phyloP scores from a whole-genome alignment of 2,797 vertebrate genomes.

The Cercopithecus diana region DNA sequence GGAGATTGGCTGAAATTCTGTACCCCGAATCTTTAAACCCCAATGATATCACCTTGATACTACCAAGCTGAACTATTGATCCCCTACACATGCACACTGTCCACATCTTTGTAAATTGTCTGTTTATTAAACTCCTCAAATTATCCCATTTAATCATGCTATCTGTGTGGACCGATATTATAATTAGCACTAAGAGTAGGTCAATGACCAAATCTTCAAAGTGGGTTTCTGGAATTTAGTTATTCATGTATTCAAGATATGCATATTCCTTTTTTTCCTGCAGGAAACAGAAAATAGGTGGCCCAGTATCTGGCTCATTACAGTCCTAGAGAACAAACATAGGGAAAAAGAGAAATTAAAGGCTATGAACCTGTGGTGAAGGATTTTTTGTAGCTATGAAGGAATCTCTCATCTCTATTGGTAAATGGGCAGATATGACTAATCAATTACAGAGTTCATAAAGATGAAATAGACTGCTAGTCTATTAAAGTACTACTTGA shows the following conservation, averaged over 20 bases:
- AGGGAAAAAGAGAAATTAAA: background rate
- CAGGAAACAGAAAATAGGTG: background rate
- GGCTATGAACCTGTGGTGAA: background rate
- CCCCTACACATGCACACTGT: background rate
- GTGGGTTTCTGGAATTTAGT: background rate
- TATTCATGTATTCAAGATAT: background rate
- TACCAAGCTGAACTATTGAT: background rate
- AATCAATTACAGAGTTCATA: background rate
- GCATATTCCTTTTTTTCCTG: background rate
- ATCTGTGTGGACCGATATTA: background rate
- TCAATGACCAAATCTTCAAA: background rate
- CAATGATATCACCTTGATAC: background rate
- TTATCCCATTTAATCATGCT: background rate
- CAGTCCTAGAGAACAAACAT: background rate
- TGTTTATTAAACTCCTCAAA: background rate
- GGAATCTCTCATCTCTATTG: background rate
- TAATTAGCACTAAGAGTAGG: background rate
- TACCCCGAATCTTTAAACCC: background rate
- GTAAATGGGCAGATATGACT: background rate
- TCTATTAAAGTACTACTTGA: background rate
- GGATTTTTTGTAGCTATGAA: background rate
- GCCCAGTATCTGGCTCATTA: background rate
- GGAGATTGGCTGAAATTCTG: background rate
- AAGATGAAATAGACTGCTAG: background rate
- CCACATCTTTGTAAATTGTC: background rate